A percentile compares a stretch with the other conserved stretches of the same genome.
phyloP scores from a whole-genome alignment of 2,797 vertebrate genomes.

The Coracias cyanogaster region DNA sequence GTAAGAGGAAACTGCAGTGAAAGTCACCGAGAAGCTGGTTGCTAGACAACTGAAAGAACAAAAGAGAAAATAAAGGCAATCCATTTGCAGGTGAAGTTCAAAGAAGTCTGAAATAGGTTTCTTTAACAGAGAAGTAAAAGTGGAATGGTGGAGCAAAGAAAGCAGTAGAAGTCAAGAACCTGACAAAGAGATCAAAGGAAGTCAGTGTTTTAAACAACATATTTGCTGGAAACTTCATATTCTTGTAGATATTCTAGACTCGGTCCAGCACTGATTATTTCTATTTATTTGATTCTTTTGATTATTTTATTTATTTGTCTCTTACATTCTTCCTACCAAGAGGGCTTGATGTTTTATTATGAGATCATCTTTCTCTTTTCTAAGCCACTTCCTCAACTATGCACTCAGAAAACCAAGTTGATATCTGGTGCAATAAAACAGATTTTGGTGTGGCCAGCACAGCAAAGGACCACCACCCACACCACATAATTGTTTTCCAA shows the following conservation, averaged over 20 bases:
- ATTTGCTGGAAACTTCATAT: background rate
- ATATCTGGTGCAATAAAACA: background rate
- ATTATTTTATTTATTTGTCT: background rate
- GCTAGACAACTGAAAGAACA: conserved; percentile 9
- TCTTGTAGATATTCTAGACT: background rate
- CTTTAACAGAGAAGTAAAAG: background rate
- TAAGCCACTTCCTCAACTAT: background rate
- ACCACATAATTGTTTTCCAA: background rate
- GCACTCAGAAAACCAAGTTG: background rate
- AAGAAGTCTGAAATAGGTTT: background rate
- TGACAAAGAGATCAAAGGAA: background rate
- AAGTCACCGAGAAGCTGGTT: background rate
- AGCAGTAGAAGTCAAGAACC: background rate
- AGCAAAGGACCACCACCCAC: background rate
- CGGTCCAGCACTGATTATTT: background rate
- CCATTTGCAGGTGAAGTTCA: background rate
- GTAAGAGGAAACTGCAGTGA: background rate
- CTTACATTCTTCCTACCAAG: background rate
- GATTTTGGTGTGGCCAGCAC: background rate
- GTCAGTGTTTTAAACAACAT: background rate
- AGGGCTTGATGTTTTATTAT: background rate
- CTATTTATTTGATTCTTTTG: background rate
- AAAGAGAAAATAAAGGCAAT: background rate
- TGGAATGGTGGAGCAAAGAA: background rate
- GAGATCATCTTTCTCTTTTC: background rate